Conservation (phyloP, 92 coral and sea anemone species). For the Metridium senile region DNA sequence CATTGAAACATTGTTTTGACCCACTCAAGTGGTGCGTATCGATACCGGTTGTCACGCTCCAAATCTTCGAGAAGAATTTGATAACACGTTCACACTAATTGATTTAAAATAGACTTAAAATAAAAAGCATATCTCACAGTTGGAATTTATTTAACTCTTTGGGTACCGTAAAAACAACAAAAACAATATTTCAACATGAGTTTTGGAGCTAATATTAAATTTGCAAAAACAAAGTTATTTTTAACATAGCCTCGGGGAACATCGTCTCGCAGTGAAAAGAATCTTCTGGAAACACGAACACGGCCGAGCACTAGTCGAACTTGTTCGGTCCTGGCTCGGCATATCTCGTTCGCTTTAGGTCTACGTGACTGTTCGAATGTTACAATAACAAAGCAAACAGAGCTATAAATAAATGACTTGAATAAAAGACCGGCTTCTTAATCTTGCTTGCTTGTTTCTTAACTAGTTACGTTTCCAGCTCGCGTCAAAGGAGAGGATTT, state of each 20-base stretch:
- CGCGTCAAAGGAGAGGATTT: neutral
- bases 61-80: constrained; percentile 31
- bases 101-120: neutral
- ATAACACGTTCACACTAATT: constrained; percentile 17
- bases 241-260: neutral
- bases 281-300: neutral
- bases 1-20: constrained; percentile 37
- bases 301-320: neutral
- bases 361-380: constrained; percentile 3
- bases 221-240: neutral
- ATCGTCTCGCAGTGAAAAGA: neutral
- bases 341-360: neutral
- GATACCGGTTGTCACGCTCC: constrained; percentile 41
- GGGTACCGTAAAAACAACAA: no score
- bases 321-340: neutral
- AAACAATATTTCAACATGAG: neutral
- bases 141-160: no score
- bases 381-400: neutral
- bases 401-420: neutral
- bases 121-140: neutral
- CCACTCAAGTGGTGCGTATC: constrained; percentile 39
- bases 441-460: neutral
- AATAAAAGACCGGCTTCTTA: neutral
- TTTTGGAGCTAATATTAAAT: neutral
- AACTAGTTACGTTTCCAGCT: neutral